These are phyloP conservation scores for Holothuria glaberrima DNA, from an alignment of 35 echinoderm and acorn worm species.

Conservation along the genomic window DNA sequence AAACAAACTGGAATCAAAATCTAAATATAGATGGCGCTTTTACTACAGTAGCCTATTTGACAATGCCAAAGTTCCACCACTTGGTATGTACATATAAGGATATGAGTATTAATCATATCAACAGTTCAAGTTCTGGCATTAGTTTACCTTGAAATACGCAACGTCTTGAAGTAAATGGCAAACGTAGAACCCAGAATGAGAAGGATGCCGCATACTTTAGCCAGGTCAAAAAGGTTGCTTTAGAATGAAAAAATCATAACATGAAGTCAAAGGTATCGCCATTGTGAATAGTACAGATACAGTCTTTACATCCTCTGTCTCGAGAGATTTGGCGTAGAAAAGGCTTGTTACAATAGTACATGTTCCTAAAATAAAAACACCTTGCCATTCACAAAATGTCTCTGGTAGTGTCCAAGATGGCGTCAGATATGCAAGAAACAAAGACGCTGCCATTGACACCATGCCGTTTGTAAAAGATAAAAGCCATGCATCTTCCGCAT, in stretches of 20 bases:
- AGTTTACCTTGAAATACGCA: too few relatives aligned
- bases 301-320: slow-evolving; percentile 3
- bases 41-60: too few relatives aligned
- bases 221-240: not conserved
- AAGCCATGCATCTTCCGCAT: slow-evolving; percentile 4
- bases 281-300: slow-evolving; percentile 12
- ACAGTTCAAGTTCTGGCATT: too few relatives aligned
- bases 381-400: not conserved
- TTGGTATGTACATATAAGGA: too few relatives aligned
- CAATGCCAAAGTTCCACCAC: too few relatives aligned
- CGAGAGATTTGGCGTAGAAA: not conserved
- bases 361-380: not conserved
- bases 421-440: not conserved
- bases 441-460: not conserved
- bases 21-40: too few relatives aligned
- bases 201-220: not conserved
- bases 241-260: slow-evolving; percentile 1
- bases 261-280: not conserved
- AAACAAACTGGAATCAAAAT: too few relatives aligned
- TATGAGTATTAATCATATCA: too few relatives aligned
- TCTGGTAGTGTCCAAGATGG: not conserved
- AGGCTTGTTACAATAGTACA: not conserved
- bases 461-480: not conserved
- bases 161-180: not conserved
- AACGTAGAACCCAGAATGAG: slow-evolving; percentile 32